Evolutionary conservation across 2,888 invertebrate genomes (phyloP).

Genomic region (Hedya salicella): DNA sequence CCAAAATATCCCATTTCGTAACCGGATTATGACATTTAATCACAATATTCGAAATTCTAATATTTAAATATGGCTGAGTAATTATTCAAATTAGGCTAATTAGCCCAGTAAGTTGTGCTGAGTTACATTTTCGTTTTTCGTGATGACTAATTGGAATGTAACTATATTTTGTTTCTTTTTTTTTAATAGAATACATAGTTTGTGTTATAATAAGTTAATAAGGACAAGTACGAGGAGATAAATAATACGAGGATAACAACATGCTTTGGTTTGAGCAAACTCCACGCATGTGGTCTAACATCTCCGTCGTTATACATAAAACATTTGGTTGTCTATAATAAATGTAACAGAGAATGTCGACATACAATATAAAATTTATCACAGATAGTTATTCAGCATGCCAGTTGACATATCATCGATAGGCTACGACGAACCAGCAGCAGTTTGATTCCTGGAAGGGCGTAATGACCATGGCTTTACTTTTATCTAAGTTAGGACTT

Average conservation of each 20-base stretch:
- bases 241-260: not conserved
- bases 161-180: too few relatives aligned
- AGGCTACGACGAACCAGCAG: not conserved
- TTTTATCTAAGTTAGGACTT: too few relatives aligned
- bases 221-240: not conserved
- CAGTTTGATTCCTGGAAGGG: not conserved
- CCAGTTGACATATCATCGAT: conserved; percentile 4
- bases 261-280: not conserved
- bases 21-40: too few relatives aligned
- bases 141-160: too few relatives aligned
- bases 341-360: conserved; percentile 19
- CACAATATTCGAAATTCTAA: too few relatives aligned
- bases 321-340: conserved; percentile 19
- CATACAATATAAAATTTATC: conserved; percentile 10
- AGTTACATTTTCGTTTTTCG: too few relatives aligned
- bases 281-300: conserved; percentile 24
- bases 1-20: too few relatives aligned
- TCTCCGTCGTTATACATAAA: conserved; percentile 8
- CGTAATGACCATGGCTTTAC: too few relatives aligned
- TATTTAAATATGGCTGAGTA: too few relatives aligned
- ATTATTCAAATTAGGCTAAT: too few relatives aligned
- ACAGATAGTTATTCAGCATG: conserved; percentile 1
- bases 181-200: too few relatives aligned
- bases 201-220: not conserved
- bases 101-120: too few relatives aligned